phyloP scores from a whole-genome alignment of 1,140 invertebrate genomes.

The Ctenoplectra terminalis region DNA sequence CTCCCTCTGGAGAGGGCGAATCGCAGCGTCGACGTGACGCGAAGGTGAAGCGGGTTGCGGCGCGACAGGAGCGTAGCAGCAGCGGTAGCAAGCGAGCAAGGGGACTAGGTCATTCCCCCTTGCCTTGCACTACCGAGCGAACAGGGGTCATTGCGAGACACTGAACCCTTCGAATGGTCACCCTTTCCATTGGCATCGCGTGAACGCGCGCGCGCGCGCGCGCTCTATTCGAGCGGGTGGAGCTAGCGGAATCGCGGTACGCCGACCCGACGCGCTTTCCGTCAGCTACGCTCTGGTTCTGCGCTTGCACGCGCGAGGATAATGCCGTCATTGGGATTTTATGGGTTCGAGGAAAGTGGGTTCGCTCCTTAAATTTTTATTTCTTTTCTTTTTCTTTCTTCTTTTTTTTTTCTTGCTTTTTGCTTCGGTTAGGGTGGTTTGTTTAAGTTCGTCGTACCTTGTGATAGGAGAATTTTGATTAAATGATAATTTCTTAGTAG shows the following conservation, averaged over 20 bases:
- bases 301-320: neutral
- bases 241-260: constrained; percentile 42
- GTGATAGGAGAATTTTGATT: no score
- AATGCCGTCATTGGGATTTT: neutral
- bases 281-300: constrained; percentile 19
- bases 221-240: constrained; percentile 25
- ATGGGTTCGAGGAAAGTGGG: neutral
- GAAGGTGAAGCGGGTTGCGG: constrained; percentile 59
- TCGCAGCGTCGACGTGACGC: constrained; percentile 42
- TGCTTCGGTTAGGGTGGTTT: no score
- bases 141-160: constrained; percentile 76
- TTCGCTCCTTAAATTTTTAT: no score
- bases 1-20: constrained; percentile 46
- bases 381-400: no score
- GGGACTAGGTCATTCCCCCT: constrained; percentile 78
- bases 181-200: constrained; percentile 47
- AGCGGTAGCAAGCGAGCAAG: constrained; percentile 40
- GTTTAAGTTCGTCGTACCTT: no score
- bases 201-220: neutral
- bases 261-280: constrained; percentile 33
- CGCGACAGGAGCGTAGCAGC: constrained; percentile 48
- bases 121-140: constrained; percentile 66
- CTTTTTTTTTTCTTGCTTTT: no score
- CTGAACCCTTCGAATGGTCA: constrained; percentile 72
- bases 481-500: no score